phyloP scores from a whole-genome alignment of 2,113 vertebrate species.

The Pluvianellus socialis region DNA sequence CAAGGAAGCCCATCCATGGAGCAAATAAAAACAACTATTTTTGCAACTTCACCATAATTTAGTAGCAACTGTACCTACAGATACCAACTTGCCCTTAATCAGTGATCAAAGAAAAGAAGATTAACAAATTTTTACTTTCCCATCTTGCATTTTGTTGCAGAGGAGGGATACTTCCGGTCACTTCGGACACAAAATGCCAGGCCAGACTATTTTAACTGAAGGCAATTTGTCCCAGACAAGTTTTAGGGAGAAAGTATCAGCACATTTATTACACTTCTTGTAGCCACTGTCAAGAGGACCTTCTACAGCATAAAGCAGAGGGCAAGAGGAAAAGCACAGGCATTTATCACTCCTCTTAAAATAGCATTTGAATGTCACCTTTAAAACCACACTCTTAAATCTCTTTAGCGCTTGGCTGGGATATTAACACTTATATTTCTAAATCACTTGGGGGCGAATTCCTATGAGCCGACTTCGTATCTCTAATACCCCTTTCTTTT shows the following conservation, averaged over 20 bases:
- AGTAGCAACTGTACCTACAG: neutral
- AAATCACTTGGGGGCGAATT: conserved; percentile 64
- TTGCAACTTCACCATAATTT: neutral
- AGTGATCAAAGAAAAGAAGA: neutral
- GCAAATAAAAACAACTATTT: neutral
- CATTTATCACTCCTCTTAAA: conserved; percentile 72
- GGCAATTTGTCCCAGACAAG: conserved; percentile 8
- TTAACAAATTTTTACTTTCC: neutral
- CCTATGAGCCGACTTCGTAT: neutral
- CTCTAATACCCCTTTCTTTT: neutral
- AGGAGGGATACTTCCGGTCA: neutral
- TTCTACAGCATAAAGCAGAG: conserved; percentile 52
- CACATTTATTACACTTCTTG: conserved; percentile 26
- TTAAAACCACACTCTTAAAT: conserved; percentile 62
- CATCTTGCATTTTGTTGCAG: neutral
- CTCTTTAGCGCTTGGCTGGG: conserved; percentile 10
- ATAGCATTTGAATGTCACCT: conserved; percentile 72
- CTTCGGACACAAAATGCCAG: neutral
- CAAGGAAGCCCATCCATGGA: neutral
- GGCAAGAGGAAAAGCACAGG: conserved; percentile 45
- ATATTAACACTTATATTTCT: conserved; percentile 59
- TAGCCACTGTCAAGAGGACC: conserved; percentile 50
- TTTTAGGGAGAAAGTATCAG: conserved; percentile 19
- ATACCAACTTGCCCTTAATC: neutral
- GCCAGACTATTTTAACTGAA: neutral